These are phyloP conservation scores for Epistrophe grossulariae DNA, from an alignment of 2,888 invertebrate genomes.

Conservation along the genomic window DNA sequence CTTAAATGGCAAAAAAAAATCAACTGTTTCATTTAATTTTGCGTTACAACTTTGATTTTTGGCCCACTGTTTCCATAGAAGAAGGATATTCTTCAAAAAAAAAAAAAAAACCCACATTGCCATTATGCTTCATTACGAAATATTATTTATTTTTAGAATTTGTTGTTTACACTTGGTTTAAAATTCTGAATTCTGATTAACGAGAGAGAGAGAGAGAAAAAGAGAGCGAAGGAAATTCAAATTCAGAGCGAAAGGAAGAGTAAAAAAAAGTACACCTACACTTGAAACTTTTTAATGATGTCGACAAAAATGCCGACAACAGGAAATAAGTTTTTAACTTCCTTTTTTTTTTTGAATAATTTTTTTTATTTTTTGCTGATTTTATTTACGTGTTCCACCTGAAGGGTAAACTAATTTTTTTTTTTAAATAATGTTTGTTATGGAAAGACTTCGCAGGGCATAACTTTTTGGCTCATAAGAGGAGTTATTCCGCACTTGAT, in stretches of 20 bases:
- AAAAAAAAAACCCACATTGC: conserved; percentile 10
- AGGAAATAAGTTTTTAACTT: conserved; percentile 40
- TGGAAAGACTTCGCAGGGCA: conserved; percentile 21
- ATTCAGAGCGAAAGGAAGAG: conserved; percentile 4
- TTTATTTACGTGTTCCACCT: conserved; percentile 71
- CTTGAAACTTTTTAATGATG: conserved; percentile 76
- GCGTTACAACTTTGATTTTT: not conserved
- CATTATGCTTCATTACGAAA: conserved; percentile 51
- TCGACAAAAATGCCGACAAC: conserved; percentile 47
- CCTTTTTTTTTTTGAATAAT: conserved; percentile 19
- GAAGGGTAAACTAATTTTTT: conserved; percentile 43
- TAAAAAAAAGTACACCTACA: conserved; percentile 8
- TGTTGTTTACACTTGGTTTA: conserved; percentile 34
- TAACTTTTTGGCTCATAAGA: conserved; percentile 60
- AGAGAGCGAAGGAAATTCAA: not conserved
- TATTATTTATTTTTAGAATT: conserved; percentile 37
- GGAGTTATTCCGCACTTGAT: conserved; percentile 71
- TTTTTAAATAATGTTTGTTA: conserved; percentile 16
- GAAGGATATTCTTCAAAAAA: not conserved
- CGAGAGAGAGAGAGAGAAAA: not conserved
- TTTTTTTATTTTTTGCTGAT: conserved; percentile 31
- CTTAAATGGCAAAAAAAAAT: too few relatives aligned
- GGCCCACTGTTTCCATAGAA: not conserved
- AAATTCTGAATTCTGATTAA: not conserved
- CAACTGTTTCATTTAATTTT: not conserved